Base-by-base conservation (phyloP, 1,140 invertebrate genomes). In the Polypedilum pembai region DNA sequence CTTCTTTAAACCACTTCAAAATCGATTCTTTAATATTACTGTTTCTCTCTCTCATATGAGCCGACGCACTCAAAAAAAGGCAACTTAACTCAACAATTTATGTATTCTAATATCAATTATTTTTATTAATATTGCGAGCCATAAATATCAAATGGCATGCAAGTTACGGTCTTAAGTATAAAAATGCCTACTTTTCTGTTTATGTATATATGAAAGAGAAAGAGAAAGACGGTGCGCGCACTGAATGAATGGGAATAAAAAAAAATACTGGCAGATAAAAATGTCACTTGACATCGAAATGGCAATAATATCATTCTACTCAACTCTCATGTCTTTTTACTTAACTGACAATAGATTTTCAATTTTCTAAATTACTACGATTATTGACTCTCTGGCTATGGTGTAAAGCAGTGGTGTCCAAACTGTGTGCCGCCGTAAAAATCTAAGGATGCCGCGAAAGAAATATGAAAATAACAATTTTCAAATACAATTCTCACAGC, bases 51-150 rank as follows among this genome's bases (percentile, higher is more conserved):
- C 45, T 56, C 45, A 12, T 17, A 12, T 56, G 10, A 56, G 45
- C 10, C 10, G 10, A 12, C 10, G 7, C n/a, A 12, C n/a, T 17
- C 10, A 17, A 66, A 66, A 65, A 20, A 66, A 66, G 65, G 65
- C 65, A 66, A 66, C 18, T 66, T 66, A 66, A 66, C 65, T 17
- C 65, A n/a, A 20, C 18, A 66, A 66, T 66, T 66, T 66, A 66
- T 66, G 65, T 17, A 66, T 66, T 66, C 65, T 20, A 66, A 17
- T 66, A 66, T 18, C 65, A 66, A 66, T 66, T 66, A 66, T 20
- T 66, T 66, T 66, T 66, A 66, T 66, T 66, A 66, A 66, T 66
- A 66, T 66, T 66, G 65, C 65, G 65, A 18, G 7, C 65, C 65
- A 66, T 66, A 66, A 66, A 66, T 66, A 66, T 66, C 18, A 17